Conservation (phyloP, 2,797 vertebrate species). For the Sylvilagus floridanus region DNA sequence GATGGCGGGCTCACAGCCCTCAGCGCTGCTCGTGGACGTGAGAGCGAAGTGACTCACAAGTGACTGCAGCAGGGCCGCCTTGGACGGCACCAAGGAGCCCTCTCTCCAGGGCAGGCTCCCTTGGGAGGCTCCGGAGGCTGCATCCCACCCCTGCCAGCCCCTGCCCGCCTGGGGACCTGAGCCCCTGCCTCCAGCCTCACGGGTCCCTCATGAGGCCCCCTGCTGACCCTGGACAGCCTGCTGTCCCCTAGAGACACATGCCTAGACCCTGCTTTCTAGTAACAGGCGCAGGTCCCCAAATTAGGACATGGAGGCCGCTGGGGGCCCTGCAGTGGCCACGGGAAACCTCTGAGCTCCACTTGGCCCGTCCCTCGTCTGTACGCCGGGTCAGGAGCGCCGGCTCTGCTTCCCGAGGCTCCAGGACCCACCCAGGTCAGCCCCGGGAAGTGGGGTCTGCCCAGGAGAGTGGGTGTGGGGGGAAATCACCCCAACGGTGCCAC, state of each 20-base stretch:
- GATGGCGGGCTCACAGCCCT: background rate
- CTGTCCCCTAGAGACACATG: background rate
- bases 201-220: too few relatives aligned
- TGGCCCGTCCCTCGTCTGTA: background rate
- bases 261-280: background rate
- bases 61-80: background rate
- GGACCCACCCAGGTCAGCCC: background rate
- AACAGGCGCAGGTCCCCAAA: fast-evolving
- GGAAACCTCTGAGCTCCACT: background rate
- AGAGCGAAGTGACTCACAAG: background rate
- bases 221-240: too few relatives aligned
- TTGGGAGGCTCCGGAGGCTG: fast-evolving
- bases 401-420: background rate
- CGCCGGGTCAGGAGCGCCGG: background rate
- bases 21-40: too few relatives aligned
- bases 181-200: fast-evolving
- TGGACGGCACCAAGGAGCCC: too few relatives aligned
- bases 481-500: fast-evolving
- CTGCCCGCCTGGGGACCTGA: fast-evolving
- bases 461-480: too few relatives aligned
- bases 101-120: too few relatives aligned
- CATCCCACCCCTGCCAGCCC: too few relatives aligned
- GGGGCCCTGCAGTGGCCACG: fast-evolving
- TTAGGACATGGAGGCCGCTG: fast-evolving
- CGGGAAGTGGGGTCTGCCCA: too few relatives aligned